A percentile compares a stretch with the other conserved stretches of the same genome.
Evolutionary conservation across 2,888 invertebrate species (phyloP).

Genomic region (Lycia hirtaria): DNA sequence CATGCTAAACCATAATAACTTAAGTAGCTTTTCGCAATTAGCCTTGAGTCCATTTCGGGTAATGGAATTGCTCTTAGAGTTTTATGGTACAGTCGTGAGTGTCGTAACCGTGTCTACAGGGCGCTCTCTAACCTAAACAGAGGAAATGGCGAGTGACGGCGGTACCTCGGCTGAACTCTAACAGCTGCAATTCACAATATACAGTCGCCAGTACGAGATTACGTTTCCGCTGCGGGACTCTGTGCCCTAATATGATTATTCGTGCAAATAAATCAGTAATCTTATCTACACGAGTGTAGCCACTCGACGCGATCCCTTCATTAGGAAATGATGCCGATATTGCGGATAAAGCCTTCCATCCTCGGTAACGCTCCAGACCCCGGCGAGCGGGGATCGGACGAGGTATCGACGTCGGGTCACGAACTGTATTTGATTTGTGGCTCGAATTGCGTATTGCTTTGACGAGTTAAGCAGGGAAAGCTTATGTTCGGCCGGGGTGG

Average conservation of each 20-base stretch:
- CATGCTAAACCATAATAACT: slow-evolving; percentile 6
- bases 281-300: background rate
- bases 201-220: background rate
- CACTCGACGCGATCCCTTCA: slow-evolving; percentile 6
- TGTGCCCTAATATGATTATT: background rate
- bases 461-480: background rate
- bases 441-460: slow-evolving; percentile 4
- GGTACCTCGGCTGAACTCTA: background rate
- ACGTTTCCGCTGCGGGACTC: background rate
- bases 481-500: background rate
- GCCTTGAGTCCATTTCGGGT: slow-evolving; percentile 9
- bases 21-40: slow-evolving; percentile 5
- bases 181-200: slow-evolving; percentile 3
- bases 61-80: background rate
- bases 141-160: background rate
- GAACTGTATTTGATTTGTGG: slow-evolving; percentile 7
- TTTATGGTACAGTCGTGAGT: background rate
- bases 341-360: slow-evolving; percentile 3
- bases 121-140: background rate
- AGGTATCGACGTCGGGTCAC: slow-evolving; percentile 6
- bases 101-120: background rate
- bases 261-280: background rate
- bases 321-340: background rate
- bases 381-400: background rate
- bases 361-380: slow-evolving; percentile 4